Conservation (phyloP, 2,113 vertebrate species). For the Nymphicus hollandicus region DNA sequence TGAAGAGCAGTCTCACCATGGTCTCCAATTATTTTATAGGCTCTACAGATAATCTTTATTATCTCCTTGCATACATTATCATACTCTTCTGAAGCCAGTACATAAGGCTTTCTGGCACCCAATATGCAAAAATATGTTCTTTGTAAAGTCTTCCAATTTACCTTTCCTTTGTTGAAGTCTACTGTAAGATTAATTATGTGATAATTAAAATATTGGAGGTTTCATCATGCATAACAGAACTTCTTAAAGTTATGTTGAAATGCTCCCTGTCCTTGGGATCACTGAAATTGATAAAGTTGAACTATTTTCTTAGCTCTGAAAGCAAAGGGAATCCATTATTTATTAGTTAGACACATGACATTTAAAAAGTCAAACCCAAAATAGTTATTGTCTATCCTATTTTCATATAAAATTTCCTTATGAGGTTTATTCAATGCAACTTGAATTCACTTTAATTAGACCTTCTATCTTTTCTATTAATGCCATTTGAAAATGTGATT, state of each 20-base stretch:
- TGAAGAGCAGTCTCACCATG: not conserved
- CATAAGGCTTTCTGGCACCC: not conserved
- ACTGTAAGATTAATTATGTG: not conserved
- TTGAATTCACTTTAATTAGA: constrained; percentile 17
- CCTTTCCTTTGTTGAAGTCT: not conserved
- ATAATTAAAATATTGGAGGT: not conserved
- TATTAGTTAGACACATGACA: not conserved
- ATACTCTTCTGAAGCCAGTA: not conserved
- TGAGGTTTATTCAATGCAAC: not conserved
- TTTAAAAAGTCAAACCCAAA: not conserved
- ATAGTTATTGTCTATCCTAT: not conserved
- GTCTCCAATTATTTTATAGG: not conserved
- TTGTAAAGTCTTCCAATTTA: not conserved
- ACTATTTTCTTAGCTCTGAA: not conserved
- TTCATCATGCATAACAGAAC: not conserved
- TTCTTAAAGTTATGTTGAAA: not conserved
- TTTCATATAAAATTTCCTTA: not conserved
- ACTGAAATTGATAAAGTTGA: not conserved
- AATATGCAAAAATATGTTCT: not conserved
- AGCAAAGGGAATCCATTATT: not conserved
- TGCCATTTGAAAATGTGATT: not conserved
- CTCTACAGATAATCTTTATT: not conserved
- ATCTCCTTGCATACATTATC: not conserved
- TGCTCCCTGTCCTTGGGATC: not conserved
- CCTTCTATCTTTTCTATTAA: constrained; percentile 5